Evolutionary conservation across 2,113 vertebrate genomes (phyloP).

Genomic region (Siphamia tubifer): DNA sequence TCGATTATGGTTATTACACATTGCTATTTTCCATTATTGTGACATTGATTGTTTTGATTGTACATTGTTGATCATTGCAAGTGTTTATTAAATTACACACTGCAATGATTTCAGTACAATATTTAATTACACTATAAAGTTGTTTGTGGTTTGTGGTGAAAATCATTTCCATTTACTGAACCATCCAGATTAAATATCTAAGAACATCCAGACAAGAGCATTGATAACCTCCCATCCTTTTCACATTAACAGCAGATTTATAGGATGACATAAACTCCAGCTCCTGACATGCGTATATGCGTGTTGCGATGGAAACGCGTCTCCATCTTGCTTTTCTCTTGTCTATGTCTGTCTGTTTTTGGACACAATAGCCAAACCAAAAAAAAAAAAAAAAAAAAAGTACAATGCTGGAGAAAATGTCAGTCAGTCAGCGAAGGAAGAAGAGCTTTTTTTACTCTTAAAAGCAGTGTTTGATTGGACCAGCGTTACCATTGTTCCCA

Average conservation of each 20-base stretch:
- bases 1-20: no score
- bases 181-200: no score
- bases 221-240: background rate
- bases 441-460: slow-evolving; percentile 6
- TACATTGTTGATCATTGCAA: no score
- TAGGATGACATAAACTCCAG: slow-evolving; percentile 9
- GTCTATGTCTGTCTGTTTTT: background rate
- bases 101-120: no score
- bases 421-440: background rate
- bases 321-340: background rate
- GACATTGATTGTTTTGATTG: no score
- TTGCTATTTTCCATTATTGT: no score
- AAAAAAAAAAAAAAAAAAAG: slow-evolving; percentile 2
- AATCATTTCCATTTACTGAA: no score
- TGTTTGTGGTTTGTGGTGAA: no score
- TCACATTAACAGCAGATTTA: background rate
- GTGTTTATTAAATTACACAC: no score
- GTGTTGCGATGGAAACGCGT: slow-evolving; percentile 29
- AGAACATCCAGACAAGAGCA: no score
- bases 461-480: background rate
- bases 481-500: slow-evolving; percentile 53
- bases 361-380: background rate
- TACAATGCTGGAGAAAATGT: background rate
- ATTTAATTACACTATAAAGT: no score
- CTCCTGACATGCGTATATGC: background rate